phyloP scores from a whole-genome alignment of 2,113 vertebrate species.

The Myrmophylax atrothorax region DNA sequence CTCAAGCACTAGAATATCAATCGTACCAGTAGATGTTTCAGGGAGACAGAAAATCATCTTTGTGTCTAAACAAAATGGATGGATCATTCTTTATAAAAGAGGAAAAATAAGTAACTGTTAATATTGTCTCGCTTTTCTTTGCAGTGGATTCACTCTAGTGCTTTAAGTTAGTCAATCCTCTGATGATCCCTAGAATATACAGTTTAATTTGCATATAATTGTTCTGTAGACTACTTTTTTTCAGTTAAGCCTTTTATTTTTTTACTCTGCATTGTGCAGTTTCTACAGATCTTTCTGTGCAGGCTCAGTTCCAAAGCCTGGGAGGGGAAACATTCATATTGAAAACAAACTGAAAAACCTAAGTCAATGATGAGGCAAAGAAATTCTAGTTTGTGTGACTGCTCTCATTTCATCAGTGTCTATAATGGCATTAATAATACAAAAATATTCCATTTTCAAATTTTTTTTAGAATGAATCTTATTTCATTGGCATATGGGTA shows the following conservation, averaged over 20 bases:
- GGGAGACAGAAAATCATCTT: not conserved
- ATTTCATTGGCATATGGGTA: not conserved
- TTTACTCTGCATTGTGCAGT: not conserved
- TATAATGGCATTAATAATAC: not conserved
- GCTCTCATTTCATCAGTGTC: not conserved
- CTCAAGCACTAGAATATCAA: not conserved
- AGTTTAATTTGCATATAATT: not conserved
- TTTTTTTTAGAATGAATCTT: not conserved
- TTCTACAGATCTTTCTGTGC: not conserved
- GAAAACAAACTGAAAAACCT: not conserved
- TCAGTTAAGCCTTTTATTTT: not conserved
- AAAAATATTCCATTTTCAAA: not conserved
- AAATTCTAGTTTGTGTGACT: not conserved
- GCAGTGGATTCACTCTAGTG: not conserved
- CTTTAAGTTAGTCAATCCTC: not conserved
- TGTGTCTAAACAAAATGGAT: not conserved
- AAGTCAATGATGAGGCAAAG: not conserved
- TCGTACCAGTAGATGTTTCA: not conserved
- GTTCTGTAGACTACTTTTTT: not conserved
- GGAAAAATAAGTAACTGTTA: not conserved
- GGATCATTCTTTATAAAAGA: not conserved
- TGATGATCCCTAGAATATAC: not conserved
- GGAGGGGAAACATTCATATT: not conserved
- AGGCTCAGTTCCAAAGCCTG: not conserved
- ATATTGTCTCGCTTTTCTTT: not conserved